phyloP scores from a whole-genome alignment of 1,140 invertebrate species.

The Drosophila sucinea region DNA sequence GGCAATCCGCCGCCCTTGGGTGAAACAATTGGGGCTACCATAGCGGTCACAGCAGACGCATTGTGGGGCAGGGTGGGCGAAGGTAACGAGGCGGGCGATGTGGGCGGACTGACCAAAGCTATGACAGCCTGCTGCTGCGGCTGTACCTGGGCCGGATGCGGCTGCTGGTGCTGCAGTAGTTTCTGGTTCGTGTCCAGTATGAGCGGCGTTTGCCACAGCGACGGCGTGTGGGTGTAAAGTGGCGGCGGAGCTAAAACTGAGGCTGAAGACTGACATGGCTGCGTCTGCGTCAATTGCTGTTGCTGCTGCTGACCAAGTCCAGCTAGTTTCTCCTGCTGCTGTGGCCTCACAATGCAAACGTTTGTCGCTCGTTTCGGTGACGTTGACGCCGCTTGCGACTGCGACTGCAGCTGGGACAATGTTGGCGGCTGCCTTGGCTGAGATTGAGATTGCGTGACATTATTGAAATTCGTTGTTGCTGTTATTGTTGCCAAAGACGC shows the following conservation, averaged over 20 bases:
- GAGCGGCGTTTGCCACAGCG: constrained; percentile 78
- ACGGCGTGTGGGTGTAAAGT: constrained; percentile 72
- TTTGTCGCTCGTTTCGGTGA: constrained; percentile 68
- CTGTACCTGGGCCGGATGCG: background rate
- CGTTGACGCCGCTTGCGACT: constrained; percentile 49
- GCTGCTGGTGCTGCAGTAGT: constrained; percentile 29
- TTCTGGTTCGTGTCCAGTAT: constrained; percentile 69
- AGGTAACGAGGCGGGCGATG: constrained; percentile 76
- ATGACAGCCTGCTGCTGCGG: constrained; percentile 50
- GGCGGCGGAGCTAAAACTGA: constrained; percentile 51
- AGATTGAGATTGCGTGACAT: constrained; percentile 76
- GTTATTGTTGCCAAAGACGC: constrained; percentile 55
- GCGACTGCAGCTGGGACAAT: constrained; percentile 51
- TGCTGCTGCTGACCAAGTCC: constrained; percentile 45
- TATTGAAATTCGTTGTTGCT: constrained; percentile 73
- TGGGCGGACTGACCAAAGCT: constrained; percentile 69
- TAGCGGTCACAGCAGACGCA: constrained; percentile 69
- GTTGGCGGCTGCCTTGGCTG: constrained; percentile 46
- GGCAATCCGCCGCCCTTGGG: constrained; percentile 67
- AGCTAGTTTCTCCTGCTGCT: constrained; percentile 54
- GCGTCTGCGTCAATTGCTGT: constrained; percentile 21
- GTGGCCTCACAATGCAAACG: constrained; percentile 75
- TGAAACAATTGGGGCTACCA: constrained; percentile 72
- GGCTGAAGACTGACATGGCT: constrained; percentile 43
- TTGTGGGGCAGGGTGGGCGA: constrained; percentile 58